Conservation (phyloP, 2,797 vertebrate genomes). For the Sebastes iracundus region DNA sequence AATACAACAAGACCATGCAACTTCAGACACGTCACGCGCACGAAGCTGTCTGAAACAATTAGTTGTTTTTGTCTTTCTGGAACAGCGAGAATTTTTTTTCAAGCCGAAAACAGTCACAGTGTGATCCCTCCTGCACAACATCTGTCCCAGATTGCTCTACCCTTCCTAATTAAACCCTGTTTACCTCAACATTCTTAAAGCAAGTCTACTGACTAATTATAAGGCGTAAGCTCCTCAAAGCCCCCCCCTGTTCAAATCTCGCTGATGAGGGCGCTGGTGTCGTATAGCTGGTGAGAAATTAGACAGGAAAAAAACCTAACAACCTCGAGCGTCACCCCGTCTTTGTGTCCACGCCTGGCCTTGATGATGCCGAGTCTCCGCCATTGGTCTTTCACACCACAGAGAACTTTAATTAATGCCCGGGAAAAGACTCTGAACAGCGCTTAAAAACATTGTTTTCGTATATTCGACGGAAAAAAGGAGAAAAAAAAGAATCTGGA, state of each 20-base stretch:
- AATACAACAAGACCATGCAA: constrained; percentile 5
- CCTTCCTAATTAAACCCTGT: constrained; percentile 77
- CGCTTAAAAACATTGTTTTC: constrained; percentile 76
- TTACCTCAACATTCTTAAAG: constrained; percentile 72
- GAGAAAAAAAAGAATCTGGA: constrained; percentile 14
- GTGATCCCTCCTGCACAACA: constrained; percentile 66
- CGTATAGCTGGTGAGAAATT: constrained; percentile 25
- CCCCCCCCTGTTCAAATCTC: constrained; percentile 42
- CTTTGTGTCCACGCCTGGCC: constrained; percentile 34
- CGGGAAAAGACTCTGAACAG: constrained; percentile 30
- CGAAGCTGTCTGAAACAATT: constrained; percentile 37
- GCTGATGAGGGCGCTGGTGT: constrained; percentile 38
- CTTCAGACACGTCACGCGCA: background rate
- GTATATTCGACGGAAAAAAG: constrained; percentile 58
- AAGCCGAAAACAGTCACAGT: constrained; percentile 53
- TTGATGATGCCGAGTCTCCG: constrained; percentile 35
- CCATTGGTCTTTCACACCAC: constrained; percentile 13
- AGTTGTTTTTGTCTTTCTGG: constrained; percentile 31
- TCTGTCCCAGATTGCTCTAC: constrained; percentile 71
- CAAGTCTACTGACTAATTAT: constrained; percentile 71
- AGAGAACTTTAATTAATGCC: constrained; percentile 63
- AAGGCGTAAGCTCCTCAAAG: constrained; percentile 62
- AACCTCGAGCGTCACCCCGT: constrained; percentile 37
- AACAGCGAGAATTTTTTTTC: background rate
- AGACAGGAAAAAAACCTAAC: constrained; percentile 16